Percentiles rank a stretch among this genome's conserved stretches.
These are phyloP conservation scores for Druon quercuslanigerum DNA, from an alignment of 1,140 invertebrate species.

Conservation along the genomic window DNA sequence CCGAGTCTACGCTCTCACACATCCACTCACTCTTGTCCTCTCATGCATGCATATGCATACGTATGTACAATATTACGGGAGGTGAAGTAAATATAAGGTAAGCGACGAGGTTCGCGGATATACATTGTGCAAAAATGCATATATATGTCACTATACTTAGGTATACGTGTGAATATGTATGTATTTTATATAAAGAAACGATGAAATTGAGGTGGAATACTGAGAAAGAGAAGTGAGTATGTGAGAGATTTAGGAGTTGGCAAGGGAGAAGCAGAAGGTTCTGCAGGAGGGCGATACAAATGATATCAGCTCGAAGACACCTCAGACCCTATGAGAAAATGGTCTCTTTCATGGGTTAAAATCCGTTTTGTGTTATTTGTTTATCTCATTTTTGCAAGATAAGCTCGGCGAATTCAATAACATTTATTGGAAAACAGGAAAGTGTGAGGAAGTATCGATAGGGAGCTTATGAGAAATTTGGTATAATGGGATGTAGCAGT, in stretches of 20 bases:
- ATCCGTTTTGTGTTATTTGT: conserved; percentile 24
- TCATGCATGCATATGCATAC: conserved; percentile 1
- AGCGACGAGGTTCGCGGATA: conserved; percentile 13
- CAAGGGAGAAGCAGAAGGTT: neutral
- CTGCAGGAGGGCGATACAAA: conserved; percentile 24
- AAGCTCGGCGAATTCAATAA: conserved; percentile 12
- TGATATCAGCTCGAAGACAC: conserved; percentile 26
- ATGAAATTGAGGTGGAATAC: conserved; percentile 12
- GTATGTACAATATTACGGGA: conserved; percentile 13
- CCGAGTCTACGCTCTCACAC: conserved; percentile 1
- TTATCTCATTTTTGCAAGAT: conserved; percentile 8
- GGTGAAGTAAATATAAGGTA: conserved; percentile 23
- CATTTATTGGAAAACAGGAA: conserved; percentile 2
- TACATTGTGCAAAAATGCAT: neutral
- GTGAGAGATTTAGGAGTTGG: neutral
- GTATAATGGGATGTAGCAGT: no score
- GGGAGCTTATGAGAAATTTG: no score
- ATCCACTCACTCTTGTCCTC: neutral
- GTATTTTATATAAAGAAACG: neutral
- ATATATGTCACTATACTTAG: neutral
- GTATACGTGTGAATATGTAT: neutral
- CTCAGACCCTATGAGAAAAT: conserved; percentile 9
- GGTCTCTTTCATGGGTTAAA: conserved; percentile 6
- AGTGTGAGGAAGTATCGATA: neutral
- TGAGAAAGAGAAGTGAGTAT: neutral